phyloP scores from a whole-genome alignment of 2,888 invertebrate genomes.

The Allacma fusca region DNA sequence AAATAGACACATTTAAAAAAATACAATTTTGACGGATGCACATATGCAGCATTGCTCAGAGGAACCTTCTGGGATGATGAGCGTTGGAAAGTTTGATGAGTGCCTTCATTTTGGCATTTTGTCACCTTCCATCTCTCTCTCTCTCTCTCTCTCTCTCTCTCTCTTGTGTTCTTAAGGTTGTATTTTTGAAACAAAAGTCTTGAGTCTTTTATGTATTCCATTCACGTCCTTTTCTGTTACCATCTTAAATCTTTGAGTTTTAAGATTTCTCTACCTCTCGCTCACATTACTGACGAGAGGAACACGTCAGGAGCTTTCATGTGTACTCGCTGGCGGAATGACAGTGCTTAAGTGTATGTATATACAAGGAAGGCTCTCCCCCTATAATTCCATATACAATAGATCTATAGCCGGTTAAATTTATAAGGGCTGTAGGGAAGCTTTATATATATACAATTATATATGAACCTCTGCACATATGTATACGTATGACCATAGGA shows the following conservation, averaged over 20 bases:
- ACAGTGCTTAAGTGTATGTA: neutral
- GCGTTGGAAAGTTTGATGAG: neutral
- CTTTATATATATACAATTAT: too few relatives aligned
- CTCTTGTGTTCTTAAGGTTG: neutral
- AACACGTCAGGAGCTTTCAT: constrained; percentile 25
- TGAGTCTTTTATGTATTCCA: constrained; percentile 33
- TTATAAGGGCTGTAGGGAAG: too few relatives aligned
- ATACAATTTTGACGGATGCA: too few relatives aligned
- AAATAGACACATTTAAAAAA: too few relatives aligned
- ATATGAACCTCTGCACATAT: too few relatives aligned
- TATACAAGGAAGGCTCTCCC: neutral
- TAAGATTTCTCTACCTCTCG: constrained; percentile 38
- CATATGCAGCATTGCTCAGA: neutral
- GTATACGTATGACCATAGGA: neutral
- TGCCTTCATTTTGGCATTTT: neutral
- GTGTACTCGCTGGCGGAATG: neutral
- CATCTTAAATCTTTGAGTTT: constrained; percentile 41
- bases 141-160: neutral
- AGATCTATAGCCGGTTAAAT: too few relatives aligned
- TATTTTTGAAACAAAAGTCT: constrained; percentile 18
- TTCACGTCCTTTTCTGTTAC: constrained; percentile 36
- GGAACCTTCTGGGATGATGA: too few relatives aligned
- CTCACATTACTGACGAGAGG: neutral
- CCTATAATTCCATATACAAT: too few relatives aligned
- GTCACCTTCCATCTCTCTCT: neutral